Evolutionary conservation across 2,888 invertebrate species (phyloP), one percentile per base, ranked within the genome.

Genomic region (Diarsia dahlii): DNA sequence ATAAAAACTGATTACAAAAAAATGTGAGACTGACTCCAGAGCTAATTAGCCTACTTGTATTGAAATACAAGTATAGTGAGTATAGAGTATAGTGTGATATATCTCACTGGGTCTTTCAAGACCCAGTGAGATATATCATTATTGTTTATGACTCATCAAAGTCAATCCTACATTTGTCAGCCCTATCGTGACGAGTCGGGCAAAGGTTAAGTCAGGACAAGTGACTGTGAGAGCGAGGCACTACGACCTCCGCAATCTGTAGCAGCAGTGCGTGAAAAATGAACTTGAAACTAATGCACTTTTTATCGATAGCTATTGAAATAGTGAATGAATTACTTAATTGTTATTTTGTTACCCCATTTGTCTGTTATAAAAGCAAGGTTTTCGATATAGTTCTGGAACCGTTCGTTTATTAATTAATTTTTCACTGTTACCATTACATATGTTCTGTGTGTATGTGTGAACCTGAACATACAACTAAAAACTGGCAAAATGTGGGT

Each of bases 121-220:
- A n/a, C n/a, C n/a, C n/a, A n/a, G n/a, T n/a, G n/a, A n/a, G n/a
- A n/a, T n/a, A n/a, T n/a, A n/a, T n/a, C n/a, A n/a, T n/a, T n/a
- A n/a, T n/a, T n/a, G n/a, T n/a, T n/a, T 9, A 39, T n/a, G 2
- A 45, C 34, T 68, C 23, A 45, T 72, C 12, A 39, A 48, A 9
- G 34, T 39, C 8, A 46, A 20, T 48, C 39, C 10, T 50, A 0
- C 1, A 39, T 9, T 60, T 62, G 74, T 39, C 82, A 84, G 5
- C 85, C 87, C 80, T 85, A 54, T 6, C 2, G n/a, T 23, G 77
- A 73, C 63, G 63, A 84, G 63, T 79, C 58, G 77, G 76, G 66
- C 85, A 86, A 87, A 86, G 85, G 86, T 86, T 81, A 87, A 79
- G 74, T 74, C 81, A 85, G 85, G 81, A 77, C 83, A 87, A 85